Evolutionary conservation across 2,113 vertebrate species (phyloP).

Genomic region (Pavo muticus): DNA sequence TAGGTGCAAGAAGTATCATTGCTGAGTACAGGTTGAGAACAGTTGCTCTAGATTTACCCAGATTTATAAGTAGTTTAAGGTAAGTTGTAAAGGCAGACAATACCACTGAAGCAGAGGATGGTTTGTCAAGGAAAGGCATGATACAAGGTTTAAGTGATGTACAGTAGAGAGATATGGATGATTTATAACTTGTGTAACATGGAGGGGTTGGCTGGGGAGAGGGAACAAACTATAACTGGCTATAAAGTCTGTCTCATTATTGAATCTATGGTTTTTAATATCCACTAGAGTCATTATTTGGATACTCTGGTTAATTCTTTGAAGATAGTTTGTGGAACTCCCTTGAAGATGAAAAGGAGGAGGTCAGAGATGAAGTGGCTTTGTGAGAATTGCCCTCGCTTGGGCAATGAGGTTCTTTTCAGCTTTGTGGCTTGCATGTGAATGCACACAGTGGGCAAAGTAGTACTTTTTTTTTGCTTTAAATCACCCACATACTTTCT

Average conservation of each 20-base stretch:
- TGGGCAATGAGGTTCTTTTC: background rate
- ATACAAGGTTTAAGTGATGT: background rate
- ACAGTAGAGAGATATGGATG: background rate
- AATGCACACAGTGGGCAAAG: background rate
- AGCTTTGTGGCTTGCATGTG: background rate
- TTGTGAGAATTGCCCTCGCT: background rate
- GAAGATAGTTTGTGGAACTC: background rate
- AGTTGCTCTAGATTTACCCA: background rate
- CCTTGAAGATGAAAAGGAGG: background rate
- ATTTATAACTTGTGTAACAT: background rate
- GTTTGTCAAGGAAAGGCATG: background rate
- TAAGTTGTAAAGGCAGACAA: background rate
- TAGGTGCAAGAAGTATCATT: background rate
- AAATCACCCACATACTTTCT: accelerated
- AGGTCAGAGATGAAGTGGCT: background rate
- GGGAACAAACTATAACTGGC: background rate
- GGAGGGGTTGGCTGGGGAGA: background rate
- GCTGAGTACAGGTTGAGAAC: background rate
- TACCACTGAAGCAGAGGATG: background rate
- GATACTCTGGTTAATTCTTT: background rate
- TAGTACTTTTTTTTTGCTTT: background rate
- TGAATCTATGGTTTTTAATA: background rate
- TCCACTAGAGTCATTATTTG: background rate
- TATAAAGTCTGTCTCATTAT: background rate
- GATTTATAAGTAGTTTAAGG: background rate